These are phyloP conservation scores for Oikopleura albicans DNA, from an alignment of 23 tunicate species.

Conservation along the genomic window DNA sequence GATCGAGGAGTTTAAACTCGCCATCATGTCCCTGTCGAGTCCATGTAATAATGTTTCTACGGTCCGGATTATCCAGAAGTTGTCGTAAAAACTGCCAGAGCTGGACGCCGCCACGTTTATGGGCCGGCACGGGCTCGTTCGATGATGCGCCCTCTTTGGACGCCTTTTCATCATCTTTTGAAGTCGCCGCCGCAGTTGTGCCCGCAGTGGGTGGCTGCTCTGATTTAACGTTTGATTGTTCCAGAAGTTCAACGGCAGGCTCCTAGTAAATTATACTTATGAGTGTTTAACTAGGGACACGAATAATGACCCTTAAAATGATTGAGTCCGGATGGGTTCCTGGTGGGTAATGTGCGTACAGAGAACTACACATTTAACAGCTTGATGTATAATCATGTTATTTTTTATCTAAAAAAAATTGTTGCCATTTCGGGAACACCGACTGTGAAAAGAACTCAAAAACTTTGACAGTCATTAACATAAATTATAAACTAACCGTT, in stretches of 20 bases:
- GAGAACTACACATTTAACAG: too few relatives aligned
- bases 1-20: conserved; percentile 3
- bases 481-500: neutral
- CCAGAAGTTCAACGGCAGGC: neutral
- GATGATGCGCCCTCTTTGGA: neutral
- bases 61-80: neutral
- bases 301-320: too few relatives aligned
- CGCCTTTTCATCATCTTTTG: neutral
- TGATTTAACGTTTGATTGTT: neutral
- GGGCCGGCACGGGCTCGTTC: conserved; percentile 10
- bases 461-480: too few relatives aligned
- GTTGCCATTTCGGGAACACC: too few relatives aligned
- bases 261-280: too few relatives aligned
- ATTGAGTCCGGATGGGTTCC: too few relatives aligned
- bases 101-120: conserved; percentile 7
- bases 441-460: too few relatives aligned
- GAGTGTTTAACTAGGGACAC: too few relatives aligned
- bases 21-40: conserved; percentile 16
- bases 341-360: too few relatives aligned
- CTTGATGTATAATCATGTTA: too few relatives aligned
- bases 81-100: conserved; percentile 14
- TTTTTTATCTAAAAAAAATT: too few relatives aligned
- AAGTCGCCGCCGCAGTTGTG: too few relatives aligned
- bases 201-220: neutral
- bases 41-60: neutral